A percentile compares a stretch with the other conserved stretches of the same genome.
Evolutionary conservation across 2,113 vertebrate species (phyloP).

Genomic region (Loxodonta africana): DNA sequence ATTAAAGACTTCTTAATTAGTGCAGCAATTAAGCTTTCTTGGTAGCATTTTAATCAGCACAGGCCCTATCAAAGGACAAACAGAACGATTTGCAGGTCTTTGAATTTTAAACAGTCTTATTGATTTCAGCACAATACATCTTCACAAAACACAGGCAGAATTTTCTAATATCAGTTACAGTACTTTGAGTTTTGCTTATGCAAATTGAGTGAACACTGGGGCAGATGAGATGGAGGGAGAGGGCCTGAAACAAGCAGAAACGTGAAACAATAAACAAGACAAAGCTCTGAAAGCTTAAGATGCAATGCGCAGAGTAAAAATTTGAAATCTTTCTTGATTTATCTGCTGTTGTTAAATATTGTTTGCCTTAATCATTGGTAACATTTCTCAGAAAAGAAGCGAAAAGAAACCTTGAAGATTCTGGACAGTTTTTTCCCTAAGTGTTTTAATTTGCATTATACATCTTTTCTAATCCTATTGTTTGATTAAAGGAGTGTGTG

Average conservation of each 20-base stretch:
- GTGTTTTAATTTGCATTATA: slow-evolving; percentile 67
- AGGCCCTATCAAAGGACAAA: slow-evolving; percentile 95
- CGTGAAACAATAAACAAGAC: slow-evolving; percentile 73
- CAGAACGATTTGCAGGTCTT: slow-evolving; percentile 94
- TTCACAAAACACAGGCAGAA: slow-evolving; percentile 90
- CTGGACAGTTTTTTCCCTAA: slow-evolving; percentile 46
- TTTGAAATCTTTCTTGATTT: slow-evolving; percentile 63
- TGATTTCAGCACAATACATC: slow-evolving; percentile 91
- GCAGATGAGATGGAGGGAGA: slow-evolving; percentile 68
- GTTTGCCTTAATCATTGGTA: slow-evolving; percentile 64
- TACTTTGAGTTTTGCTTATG: slow-evolving; percentile 89
- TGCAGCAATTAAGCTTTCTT: slow-evolving; percentile 94
- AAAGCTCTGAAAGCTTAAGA: slow-evolving; percentile 70
- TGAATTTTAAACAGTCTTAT: slow-evolving; percentile 94
- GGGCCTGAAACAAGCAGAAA: slow-evolving; percentile 57
- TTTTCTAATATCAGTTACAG: slow-evolving; percentile 90
- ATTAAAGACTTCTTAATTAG: slow-evolving; percentile 95
- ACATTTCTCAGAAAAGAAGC: slow-evolving; percentile 64
- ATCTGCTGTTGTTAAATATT: slow-evolving; percentile 65
- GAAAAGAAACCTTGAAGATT: slow-evolving; percentile 46
- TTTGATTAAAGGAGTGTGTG: slow-evolving; percentile 66
- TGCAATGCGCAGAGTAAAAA: slow-evolving; percentile 17
- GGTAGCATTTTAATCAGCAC: slow-evolving; percentile 93
- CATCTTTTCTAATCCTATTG: slow-evolving; percentile 74
- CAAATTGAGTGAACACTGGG: slow-evolving; percentile 79